Percentiles rank a stretch among this genome's conserved stretches.
These are phyloP conservation scores for Chaetorhynchus papuensis DNA, from an alignment of 2,113 vertebrate species.

Conservation along the genomic window DNA sequence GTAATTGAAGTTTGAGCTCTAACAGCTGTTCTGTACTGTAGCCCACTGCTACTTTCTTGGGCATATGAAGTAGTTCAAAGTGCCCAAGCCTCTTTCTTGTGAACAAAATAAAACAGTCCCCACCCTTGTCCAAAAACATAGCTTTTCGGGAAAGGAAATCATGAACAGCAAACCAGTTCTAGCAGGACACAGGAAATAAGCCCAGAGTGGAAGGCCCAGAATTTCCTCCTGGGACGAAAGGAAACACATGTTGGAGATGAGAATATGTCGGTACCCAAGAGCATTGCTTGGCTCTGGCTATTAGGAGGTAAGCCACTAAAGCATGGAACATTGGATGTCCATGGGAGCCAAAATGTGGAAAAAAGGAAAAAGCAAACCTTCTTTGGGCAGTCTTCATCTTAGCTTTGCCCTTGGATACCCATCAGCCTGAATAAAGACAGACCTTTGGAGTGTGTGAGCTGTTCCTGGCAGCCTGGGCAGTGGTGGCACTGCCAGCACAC, in stretches of 20 bases:
- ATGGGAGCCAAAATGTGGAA: neutral
- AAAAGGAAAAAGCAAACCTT: conserved; percentile 16
- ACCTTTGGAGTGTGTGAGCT: neutral
- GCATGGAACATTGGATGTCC: conserved; percentile 18
- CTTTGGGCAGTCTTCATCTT: neutral
- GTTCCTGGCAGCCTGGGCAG: neutral
- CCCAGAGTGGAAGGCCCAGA: neutral
- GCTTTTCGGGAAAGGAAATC: conserved; percentile 28
- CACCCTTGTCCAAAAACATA: conserved; percentile 35
- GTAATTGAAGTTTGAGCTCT: conserved; percentile 6
- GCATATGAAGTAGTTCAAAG: conserved; percentile 4
- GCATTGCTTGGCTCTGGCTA: neutral
- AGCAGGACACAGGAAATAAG: conserved; percentile 16
- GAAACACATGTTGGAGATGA: neutral
- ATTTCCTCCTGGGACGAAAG: neutral
- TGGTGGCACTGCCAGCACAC: neutral
- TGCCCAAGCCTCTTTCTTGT: neutral
- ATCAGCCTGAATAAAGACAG: conserved; percentile 10
- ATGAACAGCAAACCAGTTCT: conserved; percentile 27
- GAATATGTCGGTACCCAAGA: neutral
- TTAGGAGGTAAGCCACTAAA: neutral
- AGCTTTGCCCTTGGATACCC: neutral
- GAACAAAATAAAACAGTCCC: conserved; percentile 33
- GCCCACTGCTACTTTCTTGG: conserved; percentile 42
- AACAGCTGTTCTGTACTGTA: conserved; percentile 15